Evolutionary conservation across 2,113 vertebrate species (phyloP), one percentile per base, ranked within the genome.

Genomic region (Cygnus atratus): DNA sequence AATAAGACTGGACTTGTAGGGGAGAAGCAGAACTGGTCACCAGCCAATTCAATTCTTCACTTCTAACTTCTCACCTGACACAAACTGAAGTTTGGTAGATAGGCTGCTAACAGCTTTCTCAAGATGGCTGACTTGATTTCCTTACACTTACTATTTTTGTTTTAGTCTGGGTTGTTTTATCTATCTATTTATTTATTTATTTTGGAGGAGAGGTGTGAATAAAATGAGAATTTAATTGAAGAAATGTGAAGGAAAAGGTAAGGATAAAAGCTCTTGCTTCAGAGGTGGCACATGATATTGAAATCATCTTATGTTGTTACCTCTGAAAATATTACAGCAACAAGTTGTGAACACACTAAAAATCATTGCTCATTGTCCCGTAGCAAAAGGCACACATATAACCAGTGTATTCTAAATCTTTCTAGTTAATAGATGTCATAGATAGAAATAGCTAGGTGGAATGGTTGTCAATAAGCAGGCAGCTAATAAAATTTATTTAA

Each of bases 51-150:
- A 24, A 2, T 79, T 96, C 66, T 67, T 84, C n/a, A 14, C 84
- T 88, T 94, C 37, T 87, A 2, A 54, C 74, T 92, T 95, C 70
- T 92, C 80, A 92, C 66, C 86, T 96, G 62, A 82, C 88, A 90
- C 57, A 79, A 76, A 73, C 0, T 62, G 43, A 41, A 91, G 20
- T 92, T 90, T 84, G 72, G 48, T 63, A 66, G 68, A 67, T 76
- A 93, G 52, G 22, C 73, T 88, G 77, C 20, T 87, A 92, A 66
- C 55, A 76, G 37, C 55, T 76, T 91, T 91, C 89, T 90, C 55
- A 26, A 44, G 62, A 85, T 37, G 9, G 1, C 24, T 92, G 62
- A 2, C 39, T 84, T 84, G 41, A 58, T 91, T 96, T 93, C 39
- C 70, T 93, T 72, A 43, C 33, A 19, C 19, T 72, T 86, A 21